Conservation (phyloP, 2,888 invertebrate species). For the Molanna angustata region DNA sequence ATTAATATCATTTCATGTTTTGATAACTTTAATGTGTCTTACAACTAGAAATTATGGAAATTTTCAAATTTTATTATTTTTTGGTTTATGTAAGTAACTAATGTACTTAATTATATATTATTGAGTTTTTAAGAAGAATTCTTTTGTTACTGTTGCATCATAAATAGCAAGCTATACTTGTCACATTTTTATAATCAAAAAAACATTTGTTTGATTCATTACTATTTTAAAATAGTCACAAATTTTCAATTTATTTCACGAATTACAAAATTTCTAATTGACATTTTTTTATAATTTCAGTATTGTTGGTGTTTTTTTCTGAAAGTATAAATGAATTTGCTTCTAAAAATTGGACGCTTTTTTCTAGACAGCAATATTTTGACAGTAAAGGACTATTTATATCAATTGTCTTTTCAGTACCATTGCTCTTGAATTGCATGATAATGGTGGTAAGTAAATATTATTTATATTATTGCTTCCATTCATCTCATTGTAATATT, state of each 20-base stretch:
- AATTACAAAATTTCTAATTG: too few relatives aligned
- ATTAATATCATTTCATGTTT: slow-evolving; percentile 70
- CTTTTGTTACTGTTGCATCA: background rate
- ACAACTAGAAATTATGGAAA: slow-evolving; percentile 83
- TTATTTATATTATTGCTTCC: too few relatives aligned
- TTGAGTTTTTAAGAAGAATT: slow-evolving; percentile 19
- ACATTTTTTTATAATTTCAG: slow-evolving; percentile 53
- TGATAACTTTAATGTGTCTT: slow-evolving; percentile 74
- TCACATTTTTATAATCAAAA: background rate
- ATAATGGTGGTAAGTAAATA: slow-evolving; percentile 90
- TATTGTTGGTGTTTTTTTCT: slow-evolving; percentile 83
- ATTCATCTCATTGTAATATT: too few relatives aligned
- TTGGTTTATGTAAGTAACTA: slow-evolving; percentile 69
- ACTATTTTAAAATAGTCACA: too few relatives aligned
- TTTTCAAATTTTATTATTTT: slow-evolving; percentile 80
- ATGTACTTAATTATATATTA: background rate
- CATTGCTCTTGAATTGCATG: slow-evolving; percentile 88
- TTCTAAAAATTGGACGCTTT: slow-evolving; percentile 81
- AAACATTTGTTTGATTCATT: background rate
- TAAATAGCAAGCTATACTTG: background rate
- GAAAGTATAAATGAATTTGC: slow-evolving; percentile 89
- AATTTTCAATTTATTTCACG: too few relatives aligned
- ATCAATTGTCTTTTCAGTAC: slow-evolving; percentile 91
- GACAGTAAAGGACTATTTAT: slow-evolving; percentile 92
- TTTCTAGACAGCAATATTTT: slow-evolving; percentile 90